Conservation (phyloP, 2,113 vertebrate species). For the Sinocyclocheilus maitianheensis region DNA sequence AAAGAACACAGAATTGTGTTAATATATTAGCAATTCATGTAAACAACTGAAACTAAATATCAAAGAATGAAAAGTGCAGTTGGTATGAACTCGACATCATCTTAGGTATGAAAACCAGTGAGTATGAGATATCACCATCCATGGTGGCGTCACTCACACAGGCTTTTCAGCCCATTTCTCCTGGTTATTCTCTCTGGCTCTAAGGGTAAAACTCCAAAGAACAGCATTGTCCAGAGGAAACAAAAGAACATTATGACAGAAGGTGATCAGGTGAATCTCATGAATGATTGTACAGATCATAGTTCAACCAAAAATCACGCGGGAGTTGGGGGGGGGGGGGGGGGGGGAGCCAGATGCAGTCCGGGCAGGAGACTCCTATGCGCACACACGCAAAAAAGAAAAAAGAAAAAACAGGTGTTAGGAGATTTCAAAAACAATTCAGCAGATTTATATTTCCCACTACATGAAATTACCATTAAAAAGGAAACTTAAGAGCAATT, state of each 20-base stretch:
- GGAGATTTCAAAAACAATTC: not conserved
- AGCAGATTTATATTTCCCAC: not conserved
- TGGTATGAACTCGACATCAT: not conserved
- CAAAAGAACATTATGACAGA: not conserved
- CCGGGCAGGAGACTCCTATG: slow-evolving; percentile 92
- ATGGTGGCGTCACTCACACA: slow-evolving; percentile 56
- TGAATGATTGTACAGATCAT: too few relatives aligned
- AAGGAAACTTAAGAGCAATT: too few relatives aligned
- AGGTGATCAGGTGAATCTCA: not conserved
- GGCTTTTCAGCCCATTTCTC: slow-evolving; percentile 61
- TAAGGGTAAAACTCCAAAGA: slow-evolving; percentile 59
- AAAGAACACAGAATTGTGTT: not conserved
- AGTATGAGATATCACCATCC: slow-evolving; percentile 21
- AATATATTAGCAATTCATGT: too few relatives aligned
- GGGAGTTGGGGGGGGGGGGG: too few relatives aligned
- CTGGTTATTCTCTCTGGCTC: slow-evolving; percentile 55
- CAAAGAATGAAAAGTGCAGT: not conserved
- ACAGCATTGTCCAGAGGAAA: slow-evolving; percentile 49
- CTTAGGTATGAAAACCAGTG: not conserved
- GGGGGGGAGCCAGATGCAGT: slow-evolving; percentile 87
- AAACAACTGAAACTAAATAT: not conserved
- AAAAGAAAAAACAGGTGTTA: not conserved
- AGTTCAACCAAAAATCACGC: not conserved
- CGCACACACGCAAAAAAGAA: slow-evolving; percentile 45
- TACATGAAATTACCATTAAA: not conserved